phyloP scores from a whole-genome alignment of 2,113 vertebrate species.

The Neotragus pygmaeus region DNA sequence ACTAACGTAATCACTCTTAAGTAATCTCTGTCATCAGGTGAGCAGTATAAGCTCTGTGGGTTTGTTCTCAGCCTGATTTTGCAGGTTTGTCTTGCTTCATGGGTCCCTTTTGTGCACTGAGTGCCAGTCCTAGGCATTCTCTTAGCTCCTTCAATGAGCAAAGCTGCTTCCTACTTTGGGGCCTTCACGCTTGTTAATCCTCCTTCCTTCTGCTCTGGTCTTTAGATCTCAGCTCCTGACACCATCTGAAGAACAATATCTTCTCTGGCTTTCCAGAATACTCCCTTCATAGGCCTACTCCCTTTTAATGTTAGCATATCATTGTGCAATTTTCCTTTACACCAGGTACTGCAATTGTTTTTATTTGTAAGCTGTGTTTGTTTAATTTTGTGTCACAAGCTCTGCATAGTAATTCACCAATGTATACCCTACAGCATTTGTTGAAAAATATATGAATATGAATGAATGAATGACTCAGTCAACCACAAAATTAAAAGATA shows the following conservation, averaged over 20 bases:
- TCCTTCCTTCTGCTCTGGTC: neutral
- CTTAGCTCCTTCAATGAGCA: neutral
- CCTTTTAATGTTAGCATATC: neutral
- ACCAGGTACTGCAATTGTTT: neutral
- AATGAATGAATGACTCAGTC: neutral
- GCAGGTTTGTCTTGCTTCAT: neutral
- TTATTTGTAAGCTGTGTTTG: neutral
- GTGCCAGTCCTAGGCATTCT: neutral
- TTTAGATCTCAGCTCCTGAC: neutral
- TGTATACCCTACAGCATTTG: neutral
- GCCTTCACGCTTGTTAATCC: neutral
- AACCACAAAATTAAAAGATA: neutral
- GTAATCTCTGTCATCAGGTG: slow-evolving; percentile 41
- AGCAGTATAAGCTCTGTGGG: neutral
- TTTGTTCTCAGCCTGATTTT: neutral
- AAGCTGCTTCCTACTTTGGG: neutral
- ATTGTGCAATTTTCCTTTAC: neutral
- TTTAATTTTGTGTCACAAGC: neutral
- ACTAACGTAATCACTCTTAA: slow-evolving; percentile 60
- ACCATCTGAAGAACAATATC: neutral
- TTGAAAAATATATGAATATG: neutral
- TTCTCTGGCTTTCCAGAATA: neutral
- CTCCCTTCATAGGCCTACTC: neutral
- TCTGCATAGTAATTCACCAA: neutral
- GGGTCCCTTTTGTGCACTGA: neutral